Base-by-base conservation (phyloP, 2,797 vertebrate genomes). In the Morelia viridis region DNA sequence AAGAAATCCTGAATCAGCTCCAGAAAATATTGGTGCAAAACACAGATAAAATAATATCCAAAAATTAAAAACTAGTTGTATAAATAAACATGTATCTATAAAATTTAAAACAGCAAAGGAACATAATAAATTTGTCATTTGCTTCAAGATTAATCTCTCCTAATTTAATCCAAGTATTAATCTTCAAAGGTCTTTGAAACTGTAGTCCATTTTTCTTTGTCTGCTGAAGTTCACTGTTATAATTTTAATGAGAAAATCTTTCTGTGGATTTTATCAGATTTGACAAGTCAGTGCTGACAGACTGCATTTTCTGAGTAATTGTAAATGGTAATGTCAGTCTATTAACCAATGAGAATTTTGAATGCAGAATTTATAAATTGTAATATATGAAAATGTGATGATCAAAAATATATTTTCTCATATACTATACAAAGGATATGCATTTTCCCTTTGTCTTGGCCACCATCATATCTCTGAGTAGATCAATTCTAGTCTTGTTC, bases 141-240 rank as follows among this genome's bases (percentile, higher is more conserved):
- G 85, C 62, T 95, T 93, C 90, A 92, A 94, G 94, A 95, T 92
- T 57, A 88, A 94, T 90, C 58, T 95, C 88, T 95, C 87, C 88
- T 93, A 96, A 92, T 95, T 95, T 93, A 95, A 90, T 92, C 93
- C 93, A 93, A 83, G 71, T 93, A 71, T 93, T 95, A 95, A 92
- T 94, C 93, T 96, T 96, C 94, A 95, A 95, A 96, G 83, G 22
- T 80, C 91, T 95, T 95, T 96, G 95, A 96, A 94, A 91, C 80
- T 95, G 91, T 93, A 90, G 87, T 95, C 93, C 93, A 50, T 93
- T 95, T 94, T 94, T 90, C 91, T 94, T 94, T 95, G 90, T 95
- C 89, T 95, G 89, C 53, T 92, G 93, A 96, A 95, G 91, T 95
- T 93, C 88, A 93, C 68, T 28, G 90, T 93, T 95, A 93, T 92